These are phyloP conservation scores for Salvelinus sp. DNA, from an alignment of 2,113 vertebrate genomes.

Conservation along the genomic window DNA sequence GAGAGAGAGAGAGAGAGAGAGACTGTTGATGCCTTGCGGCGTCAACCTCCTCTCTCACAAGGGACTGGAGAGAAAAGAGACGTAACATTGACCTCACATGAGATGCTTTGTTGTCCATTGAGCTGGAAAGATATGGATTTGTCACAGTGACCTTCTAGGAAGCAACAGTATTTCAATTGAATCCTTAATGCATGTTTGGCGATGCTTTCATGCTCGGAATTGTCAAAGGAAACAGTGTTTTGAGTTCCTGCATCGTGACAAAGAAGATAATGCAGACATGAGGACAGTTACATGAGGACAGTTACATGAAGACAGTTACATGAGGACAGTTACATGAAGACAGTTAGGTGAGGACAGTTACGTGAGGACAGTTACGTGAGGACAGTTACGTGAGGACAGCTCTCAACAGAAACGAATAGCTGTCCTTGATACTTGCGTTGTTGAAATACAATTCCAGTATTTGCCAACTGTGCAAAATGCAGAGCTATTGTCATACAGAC, in stretches of 20 bases:
- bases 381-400: too few relatives aligned
- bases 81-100: not conserved
- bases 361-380: too few relatives aligned
- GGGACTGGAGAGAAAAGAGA: not conserved
- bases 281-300: too few relatives aligned
- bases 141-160: slow-evolving; percentile 1
- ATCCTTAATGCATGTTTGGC: not conserved
- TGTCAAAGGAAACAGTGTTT: too few relatives aligned
- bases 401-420: too few relatives aligned
- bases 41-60: not conserved
- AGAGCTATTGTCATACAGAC: not conserved
- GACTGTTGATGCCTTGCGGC: not conserved
- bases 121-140: not conserved
- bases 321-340: too few relatives aligned
- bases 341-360: too few relatives aligned
- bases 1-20: too few relatives aligned
- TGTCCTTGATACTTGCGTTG: not conserved
- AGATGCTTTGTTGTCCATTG: not conserved
- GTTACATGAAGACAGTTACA: too few relatives aligned
- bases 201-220: too few relatives aligned
- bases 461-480: not conserved
- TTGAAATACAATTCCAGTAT: not conserved
- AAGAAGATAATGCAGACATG: too few relatives aligned
- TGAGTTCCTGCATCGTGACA: too few relatives aligned
- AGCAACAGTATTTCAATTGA: not conserved